A percentile compares a stretch with the other conserved stretches of the same genome.
These are phyloP conservation scores for Phortica okadai DNA, from an alignment of 2,888 invertebrate species.

Conservation along the genomic window DNA sequence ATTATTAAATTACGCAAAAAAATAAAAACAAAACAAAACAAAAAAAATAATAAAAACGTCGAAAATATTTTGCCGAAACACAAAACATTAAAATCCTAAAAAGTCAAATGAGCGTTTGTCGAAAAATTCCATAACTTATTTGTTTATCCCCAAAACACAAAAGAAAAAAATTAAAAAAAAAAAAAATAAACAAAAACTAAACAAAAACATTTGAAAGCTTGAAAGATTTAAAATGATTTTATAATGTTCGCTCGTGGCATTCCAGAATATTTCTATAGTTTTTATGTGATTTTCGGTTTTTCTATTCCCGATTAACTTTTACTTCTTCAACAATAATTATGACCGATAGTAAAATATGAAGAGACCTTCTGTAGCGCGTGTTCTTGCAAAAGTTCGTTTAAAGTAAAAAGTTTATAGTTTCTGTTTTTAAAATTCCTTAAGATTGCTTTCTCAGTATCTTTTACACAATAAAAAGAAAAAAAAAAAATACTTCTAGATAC, in stretches of 20 bases:
- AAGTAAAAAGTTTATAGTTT: neutral
- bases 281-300: constrained; percentile 49
- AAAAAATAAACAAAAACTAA: neutral
- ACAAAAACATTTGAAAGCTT: constrained; percentile 48
- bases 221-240: constrained; percentile 64
- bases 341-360: neutral
- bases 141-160: neutral
- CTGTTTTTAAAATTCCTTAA: neutral
- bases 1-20: neutral
- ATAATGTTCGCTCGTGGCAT: constrained; percentile 66
- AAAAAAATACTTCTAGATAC: constrained; percentile 47
- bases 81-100: neutral
- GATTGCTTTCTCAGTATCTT: constrained; percentile 47
- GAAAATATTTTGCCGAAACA: neutral
- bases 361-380: no score
- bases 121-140: constrained; percentile 1
- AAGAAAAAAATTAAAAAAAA: neutral
- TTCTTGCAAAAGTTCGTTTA: no score
- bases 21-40: constrained; percentile 16
- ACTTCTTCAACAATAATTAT: constrained; percentile 33
- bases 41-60: neutral
- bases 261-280: constrained; percentile 26
- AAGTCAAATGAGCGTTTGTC: neutral
- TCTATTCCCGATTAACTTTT: constrained; percentile 52
- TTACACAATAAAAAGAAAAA: constrained; percentile 42